These are phyloP conservation scores for Dinomys branickii DNA, from an alignment of 2,113 vertebrate genomes.

Conservation along the genomic window DNA sequence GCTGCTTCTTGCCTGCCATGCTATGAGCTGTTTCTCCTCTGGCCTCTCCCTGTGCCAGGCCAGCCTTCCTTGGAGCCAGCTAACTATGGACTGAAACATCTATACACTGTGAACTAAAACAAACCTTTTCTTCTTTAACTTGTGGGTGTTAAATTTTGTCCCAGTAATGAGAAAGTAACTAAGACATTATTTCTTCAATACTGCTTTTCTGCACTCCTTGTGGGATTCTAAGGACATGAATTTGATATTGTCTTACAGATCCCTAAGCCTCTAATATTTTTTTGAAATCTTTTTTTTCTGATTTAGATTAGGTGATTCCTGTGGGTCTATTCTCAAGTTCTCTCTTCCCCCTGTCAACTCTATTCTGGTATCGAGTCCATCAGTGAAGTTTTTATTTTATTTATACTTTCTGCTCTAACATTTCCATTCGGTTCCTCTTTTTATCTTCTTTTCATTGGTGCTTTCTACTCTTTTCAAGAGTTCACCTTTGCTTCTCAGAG, in stretches of 20 bases:
- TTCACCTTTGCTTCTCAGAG: not conserved
- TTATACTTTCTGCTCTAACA: not conserved
- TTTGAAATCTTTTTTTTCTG: not conserved
- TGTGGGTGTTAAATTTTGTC: no score
- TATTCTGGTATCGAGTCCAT: not conserved
- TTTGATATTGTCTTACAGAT: not conserved
- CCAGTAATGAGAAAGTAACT: no score
- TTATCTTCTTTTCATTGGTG: not conserved
- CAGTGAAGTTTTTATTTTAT: not conserved
- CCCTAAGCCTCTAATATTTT: not conserved
- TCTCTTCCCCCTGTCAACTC: not conserved
- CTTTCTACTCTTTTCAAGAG: not conserved
- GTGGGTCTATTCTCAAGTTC: not conserved
- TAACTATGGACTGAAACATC: no score
- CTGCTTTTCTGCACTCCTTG: no score
- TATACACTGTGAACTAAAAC: no score
- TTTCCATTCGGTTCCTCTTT: slow-evolving; percentile 5
- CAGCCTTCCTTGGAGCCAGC: no score
- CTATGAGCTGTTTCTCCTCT: no score
- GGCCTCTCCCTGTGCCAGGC: no score
- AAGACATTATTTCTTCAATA: slow-evolving; percentile 14
- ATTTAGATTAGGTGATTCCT: not conserved
- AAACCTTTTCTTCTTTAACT: no score
- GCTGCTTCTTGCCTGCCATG: no score
- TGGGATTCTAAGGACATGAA: not conserved